A percentile compares a stretch with the other conserved stretches of the same genome.
phyloP scores from a whole-genome alignment of 2,113 vertebrate species.

The Gambusia affinis region DNA sequence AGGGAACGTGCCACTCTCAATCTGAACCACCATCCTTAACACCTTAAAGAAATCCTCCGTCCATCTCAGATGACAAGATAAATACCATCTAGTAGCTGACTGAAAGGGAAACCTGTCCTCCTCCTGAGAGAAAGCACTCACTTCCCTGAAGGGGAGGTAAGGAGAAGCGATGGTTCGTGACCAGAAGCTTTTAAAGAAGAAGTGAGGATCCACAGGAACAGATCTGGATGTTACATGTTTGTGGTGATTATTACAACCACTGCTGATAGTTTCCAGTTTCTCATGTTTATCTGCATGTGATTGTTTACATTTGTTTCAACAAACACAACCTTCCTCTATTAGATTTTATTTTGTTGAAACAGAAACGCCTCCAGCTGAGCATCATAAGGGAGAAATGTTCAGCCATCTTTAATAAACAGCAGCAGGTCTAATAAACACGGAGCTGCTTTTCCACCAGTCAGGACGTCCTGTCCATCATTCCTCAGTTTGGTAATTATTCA shows the following conservation, averaged over 20 bases:
- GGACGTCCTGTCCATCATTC: too few relatives aligned
- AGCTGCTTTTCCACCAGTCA: background rate
- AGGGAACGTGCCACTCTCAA: slow-evolving; percentile 17
- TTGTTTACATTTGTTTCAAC: slow-evolving; percentile 35
- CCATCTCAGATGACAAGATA: slow-evolving; percentile 66
- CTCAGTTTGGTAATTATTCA: background rate
- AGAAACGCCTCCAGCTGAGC: slow-evolving; percentile 9
- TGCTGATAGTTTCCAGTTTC: slow-evolving; percentile 16
- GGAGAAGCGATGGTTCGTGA: slow-evolving; percentile 55
- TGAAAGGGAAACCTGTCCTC: slow-evolving; percentile 55
- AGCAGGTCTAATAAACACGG: background rate
- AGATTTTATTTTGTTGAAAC: background rate
- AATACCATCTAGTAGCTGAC: slow-evolving; percentile 42
- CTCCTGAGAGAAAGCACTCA: slow-evolving; percentile 18
- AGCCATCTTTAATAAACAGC: slow-evolving; percentile 2
- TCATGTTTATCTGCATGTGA: slow-evolving; percentile 18
- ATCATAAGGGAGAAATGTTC: background rate
- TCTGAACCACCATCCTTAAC: slow-evolving; percentile 31
- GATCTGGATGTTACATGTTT: slow-evolving; percentile 19
- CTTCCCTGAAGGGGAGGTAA: slow-evolving; percentile 46
- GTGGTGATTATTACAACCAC: slow-evolving; percentile 23
- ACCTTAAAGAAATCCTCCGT: slow-evolving; percentile 59
- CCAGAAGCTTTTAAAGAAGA: slow-evolving; percentile 34
- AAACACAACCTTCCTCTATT: slow-evolving; percentile 22
- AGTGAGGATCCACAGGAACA: slow-evolving; percentile 19